Base-by-base conservation (phyloP, 2,113 vertebrate genomes). In the Orcinus orca region DNA sequence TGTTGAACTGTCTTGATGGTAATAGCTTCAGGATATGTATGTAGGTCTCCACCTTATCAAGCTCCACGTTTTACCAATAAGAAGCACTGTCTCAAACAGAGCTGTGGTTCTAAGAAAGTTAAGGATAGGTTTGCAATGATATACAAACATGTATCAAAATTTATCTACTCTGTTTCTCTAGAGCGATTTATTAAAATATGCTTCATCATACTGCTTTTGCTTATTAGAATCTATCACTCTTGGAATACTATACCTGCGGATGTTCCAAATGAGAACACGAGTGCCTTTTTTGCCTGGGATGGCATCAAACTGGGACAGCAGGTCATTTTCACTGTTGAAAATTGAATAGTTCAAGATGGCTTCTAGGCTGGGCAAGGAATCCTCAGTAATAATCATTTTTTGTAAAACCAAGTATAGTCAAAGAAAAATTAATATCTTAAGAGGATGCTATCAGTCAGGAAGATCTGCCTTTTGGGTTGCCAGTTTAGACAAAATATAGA, bases 191-290 rank as follows among this genome's bases (percentile, higher is more conserved):
- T 68, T 83, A 71, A 95, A 89, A 70, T 77, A 13, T 84, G 71
- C 60, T 96, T 92, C 67, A 60, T 76, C 53, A 71, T 55, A 82
- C 17, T 50, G 86, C 29, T 26, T 90, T 74, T 91, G 71, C n/a
- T 81, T 84, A 92, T 92, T 91, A 92, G 25, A 84, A 71, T 93
- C 53, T 71, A 77, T 63, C 44, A 74, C 14, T 9, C 31, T 70
- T 74, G 33, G 67, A 74, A 90, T 93, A 96, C 91, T 21, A 3
- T 97, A 99, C 99, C 99, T 99, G 98, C 97, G 97, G 53, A 99
- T 98, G 96, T 99, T 99, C 99, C 99, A 99, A 98, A 99, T 99
- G 93, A 99, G 97, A 97, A 99, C 99, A 92, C 98, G 98, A 44
- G 98, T 99, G 96, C 99, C 99, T 97, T 99, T 99, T 97, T 99